Evolutionary conservation across 2,888 invertebrate genomes (phyloP).

Genomic region (Platerodrilus igneus): DNA sequence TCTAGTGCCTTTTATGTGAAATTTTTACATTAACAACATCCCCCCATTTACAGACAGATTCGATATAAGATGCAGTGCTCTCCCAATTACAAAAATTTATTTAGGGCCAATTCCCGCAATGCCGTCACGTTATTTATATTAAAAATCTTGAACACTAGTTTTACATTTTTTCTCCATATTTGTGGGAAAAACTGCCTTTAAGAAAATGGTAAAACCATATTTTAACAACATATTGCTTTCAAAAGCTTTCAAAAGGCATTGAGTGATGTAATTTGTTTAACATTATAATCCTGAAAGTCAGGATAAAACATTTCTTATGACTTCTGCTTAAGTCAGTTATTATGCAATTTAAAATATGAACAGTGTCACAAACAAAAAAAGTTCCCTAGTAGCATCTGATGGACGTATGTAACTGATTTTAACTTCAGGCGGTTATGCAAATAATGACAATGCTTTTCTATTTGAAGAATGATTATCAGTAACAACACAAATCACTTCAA

Average conservation of each 20-base stretch:
- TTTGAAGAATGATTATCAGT: conserved; percentile 26
- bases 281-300: conserved; percentile 3
- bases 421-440: conserved; percentile 5
- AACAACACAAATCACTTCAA: conserved; percentile 21
- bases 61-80: conserved; percentile 6
- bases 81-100: neutral
- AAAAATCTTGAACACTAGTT: conserved; percentile 5
- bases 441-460: conserved; percentile 22
- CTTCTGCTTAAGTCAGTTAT: conserved; percentile 3
- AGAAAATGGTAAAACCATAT: conserved; percentile 7
- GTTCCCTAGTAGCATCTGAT: conserved; percentile 1
- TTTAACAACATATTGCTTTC: conserved; percentile 6
- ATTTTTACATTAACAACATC: conserved; percentile 10
- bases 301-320: conserved; percentile 9
- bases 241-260: conserved; percentile 4
- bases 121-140: conserved; percentile 3
- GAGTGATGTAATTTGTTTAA: neutral
- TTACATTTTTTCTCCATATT: conserved; percentile 11
- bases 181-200: conserved; percentile 8
- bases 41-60: conserved; percentile 5
- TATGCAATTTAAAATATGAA: conserved; percentile 9
- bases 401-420: conserved; percentile 6
- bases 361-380: conserved; percentile 11
- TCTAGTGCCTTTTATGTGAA: conserved; percentile 3
- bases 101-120: conserved; percentile 1